phyloP scores from a whole-genome alignment of 2,113 vertebrate species.

The Mesocricetus auratus region DNA sequence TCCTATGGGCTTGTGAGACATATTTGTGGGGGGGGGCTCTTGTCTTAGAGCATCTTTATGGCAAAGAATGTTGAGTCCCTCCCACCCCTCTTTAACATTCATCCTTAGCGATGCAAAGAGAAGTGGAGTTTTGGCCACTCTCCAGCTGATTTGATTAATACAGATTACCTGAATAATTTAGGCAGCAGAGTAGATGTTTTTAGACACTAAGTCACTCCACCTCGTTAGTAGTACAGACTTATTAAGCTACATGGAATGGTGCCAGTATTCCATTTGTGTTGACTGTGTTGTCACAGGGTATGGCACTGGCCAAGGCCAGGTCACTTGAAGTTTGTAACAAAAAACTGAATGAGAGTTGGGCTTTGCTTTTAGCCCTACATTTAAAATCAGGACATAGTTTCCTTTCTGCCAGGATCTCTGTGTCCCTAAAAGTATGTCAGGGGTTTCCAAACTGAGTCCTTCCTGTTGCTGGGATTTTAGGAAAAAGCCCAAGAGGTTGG shows the following conservation, averaged over 20 bases:
- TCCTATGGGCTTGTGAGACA: not conserved
- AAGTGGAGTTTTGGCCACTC: constrained; percentile 44
- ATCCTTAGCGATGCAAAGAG: not conserved
- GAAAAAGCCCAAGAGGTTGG: not conserved
- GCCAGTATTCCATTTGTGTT: constrained; percentile 9
- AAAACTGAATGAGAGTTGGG: not conserved
- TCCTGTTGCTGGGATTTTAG: not conserved
- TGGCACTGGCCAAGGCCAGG: not conserved
- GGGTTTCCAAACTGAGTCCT: constrained; percentile 13
- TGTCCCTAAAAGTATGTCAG: not conserved
- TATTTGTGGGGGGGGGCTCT: too few relatives aligned
- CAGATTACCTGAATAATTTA: constrained; percentile 55
- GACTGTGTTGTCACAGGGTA: not conserved
- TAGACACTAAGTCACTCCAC: not conserved
- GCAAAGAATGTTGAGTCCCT: not conserved
- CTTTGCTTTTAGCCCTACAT: not conserved
- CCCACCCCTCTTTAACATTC: not conserved
- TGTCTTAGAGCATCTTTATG: not conserved
- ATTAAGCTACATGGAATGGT: constrained; percentile 52
- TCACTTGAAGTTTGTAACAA: not conserved
- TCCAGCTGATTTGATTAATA: constrained; percentile 46
- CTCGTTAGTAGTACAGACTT: not conserved
- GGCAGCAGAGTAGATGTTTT: constrained; percentile 15
- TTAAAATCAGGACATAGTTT: constrained; percentile 1
- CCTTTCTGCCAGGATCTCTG: not conserved